These are phyloP conservation scores for Nothoprocta perdicaria DNA, from an alignment of 2,113 vertebrate genomes.

Conservation along the genomic window DNA sequence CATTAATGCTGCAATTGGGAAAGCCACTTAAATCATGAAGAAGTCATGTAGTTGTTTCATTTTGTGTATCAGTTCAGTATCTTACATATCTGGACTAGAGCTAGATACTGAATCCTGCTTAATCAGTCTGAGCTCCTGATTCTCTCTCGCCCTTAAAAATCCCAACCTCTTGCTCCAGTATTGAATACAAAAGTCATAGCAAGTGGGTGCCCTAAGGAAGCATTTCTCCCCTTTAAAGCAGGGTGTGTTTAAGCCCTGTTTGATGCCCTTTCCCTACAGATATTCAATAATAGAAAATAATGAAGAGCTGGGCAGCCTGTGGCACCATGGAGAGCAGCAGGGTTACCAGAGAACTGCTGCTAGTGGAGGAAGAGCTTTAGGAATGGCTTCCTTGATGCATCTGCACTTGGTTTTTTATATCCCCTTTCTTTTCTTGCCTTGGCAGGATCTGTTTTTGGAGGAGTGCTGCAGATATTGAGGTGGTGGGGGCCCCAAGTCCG, in stretches of 20 bases:
- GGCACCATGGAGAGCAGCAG: not conserved
- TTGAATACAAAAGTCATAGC: not conserved
- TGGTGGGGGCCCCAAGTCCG: not conserved
- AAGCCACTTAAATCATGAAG: too few relatives aligned
- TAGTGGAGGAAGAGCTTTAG: not conserved
- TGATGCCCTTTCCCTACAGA: not conserved
- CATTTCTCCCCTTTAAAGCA: not conserved
- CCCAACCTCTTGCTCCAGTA: not conserved
- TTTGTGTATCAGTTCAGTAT: not conserved
- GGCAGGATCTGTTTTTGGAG: not conserved
- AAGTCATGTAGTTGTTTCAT: not conserved
- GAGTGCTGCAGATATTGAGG: not conserved
- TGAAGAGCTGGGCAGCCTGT: not conserved
- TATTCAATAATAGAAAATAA: not conserved
- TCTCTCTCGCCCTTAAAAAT: not conserved
- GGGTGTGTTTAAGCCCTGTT: not conserved
- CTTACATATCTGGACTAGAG: not conserved
- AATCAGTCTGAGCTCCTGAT: not conserved
- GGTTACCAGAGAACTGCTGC: not conserved
- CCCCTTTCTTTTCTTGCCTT: not conserved
- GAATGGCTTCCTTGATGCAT: not conserved
- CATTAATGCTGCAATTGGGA: not conserved
- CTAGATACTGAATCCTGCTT: not conserved
- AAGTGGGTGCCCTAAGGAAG: not conserved
- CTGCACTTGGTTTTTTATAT: not conserved